Evolutionary conservation across 2,888 invertebrate genomes (phyloP).

Genomic region (Smittia aterrima): DNA sequence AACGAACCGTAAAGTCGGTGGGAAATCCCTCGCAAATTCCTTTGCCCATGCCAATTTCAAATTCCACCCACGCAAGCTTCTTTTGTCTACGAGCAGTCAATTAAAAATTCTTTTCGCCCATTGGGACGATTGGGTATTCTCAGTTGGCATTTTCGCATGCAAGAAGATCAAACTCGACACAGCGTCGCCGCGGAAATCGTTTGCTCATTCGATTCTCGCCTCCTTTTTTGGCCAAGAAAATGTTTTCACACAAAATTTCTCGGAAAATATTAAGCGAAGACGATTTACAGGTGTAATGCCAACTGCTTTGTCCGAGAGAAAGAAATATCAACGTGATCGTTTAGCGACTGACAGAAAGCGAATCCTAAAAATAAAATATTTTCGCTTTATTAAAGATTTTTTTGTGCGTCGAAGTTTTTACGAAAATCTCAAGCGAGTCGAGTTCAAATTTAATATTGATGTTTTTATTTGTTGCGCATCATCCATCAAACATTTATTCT

Average conservation of each 20-base stretch:
- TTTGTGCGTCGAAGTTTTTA: neutral
- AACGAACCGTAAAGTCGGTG: neutral
- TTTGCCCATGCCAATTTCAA: neutral
- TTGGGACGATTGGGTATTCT: neutral
- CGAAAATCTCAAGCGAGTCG: neutral
- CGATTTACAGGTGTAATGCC: conserved; percentile 14
- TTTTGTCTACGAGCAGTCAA: neutral
- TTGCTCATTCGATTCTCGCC: neutral
- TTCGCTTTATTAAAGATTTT: neutral
- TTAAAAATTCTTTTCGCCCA: neutral
- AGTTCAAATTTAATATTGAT: neutral
- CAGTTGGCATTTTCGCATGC: neutral
- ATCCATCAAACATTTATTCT: too few species aligned
- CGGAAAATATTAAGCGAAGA: neutral
- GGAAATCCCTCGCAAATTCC: conserved; percentile 11
- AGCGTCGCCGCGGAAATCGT: conserved; percentile 24
- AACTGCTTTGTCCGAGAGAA: neutral
- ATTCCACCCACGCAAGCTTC: neutral
- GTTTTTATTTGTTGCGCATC: neutral
- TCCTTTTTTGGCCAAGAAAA: conserved; percentile 24
- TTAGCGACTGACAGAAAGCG: neutral
- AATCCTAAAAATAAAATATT: conserved; percentile 3
- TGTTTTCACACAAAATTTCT: neutral
- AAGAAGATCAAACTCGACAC: conserved; percentile 2
- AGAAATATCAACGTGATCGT: neutral